Conservation (phyloP, 2,888 invertebrate species). For the Oasisia sp. region DNA sequence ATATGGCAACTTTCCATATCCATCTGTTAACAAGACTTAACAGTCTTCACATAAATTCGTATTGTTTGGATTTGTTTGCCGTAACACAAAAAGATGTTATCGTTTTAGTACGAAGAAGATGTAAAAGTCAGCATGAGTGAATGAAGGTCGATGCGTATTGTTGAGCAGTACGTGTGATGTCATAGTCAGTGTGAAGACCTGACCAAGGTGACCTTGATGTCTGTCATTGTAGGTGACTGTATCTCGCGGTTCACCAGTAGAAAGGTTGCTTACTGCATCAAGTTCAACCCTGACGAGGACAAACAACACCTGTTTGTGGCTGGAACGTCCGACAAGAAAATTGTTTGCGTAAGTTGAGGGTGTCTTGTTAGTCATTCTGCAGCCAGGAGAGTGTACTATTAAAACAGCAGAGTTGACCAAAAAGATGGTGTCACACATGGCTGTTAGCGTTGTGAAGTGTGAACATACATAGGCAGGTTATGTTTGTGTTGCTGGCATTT, state of each 20-base stretch:
- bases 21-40: too few relatives aligned
- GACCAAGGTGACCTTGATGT: not conserved
- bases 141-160: not conserved
- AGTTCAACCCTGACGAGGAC: slow-evolving; percentile 96
- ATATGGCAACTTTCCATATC: too few relatives aligned
- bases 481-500: not conserved
- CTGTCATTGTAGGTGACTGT: slow-evolving; percentile 65
- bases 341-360: slow-evolving; percentile 87
- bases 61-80: too few relatives aligned
- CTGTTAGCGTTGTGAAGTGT: not conserved
- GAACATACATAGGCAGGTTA: not conserved
- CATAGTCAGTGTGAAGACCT: too few relatives aligned
- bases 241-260: slow-evolving; percentile 82
- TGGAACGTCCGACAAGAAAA: slow-evolving; percentile 99
- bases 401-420: not conserved
- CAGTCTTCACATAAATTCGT: too few relatives aligned
- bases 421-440: not conserved
- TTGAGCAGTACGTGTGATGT: slow-evolving; percentile 14
- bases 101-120: too few relatives aligned
- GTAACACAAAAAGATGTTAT: too few relatives aligned
- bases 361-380: not conserved
- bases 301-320: slow-evolving; percentile 98
- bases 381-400: not conserved
- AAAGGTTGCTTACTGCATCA: slow-evolving; percentile 97
- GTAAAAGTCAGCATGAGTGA: too few relatives aligned